Evolutionary conservation across 2,797 vertebrate genomes (phyloP), one percentile per base, ranked within the genome.

Genomic region (Myotis pilosus): DNA sequence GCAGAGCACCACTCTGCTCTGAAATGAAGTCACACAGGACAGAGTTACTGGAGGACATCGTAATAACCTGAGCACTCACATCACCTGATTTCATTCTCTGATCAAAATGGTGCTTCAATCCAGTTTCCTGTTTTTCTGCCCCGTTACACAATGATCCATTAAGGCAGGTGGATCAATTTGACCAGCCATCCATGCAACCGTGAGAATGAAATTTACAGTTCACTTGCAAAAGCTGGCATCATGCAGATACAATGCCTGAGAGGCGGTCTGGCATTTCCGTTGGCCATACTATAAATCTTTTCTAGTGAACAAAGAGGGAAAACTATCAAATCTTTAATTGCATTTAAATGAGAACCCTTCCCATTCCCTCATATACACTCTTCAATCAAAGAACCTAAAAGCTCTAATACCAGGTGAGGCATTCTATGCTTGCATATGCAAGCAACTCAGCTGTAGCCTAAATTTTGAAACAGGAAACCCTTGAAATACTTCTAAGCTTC

Each of bases 251-350:
- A 49, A 78, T 33, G 68, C 69, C 83, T 66, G 78, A 93, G 44
- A 87, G 49, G 23, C 53, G 3, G 23, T 49, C 28, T 92, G 86
- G 64, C 90, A 79, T 92, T 79, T 68, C 85, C 55, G 11, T 74
- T 95, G 55, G 83, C 85, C 85, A 62, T 36, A 47, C 78, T 72
- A 93, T 93, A 94, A 94, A 90, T 95, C 87, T 90, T 93, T 38
- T 74, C 85, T 16, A 22, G 64, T 15, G 60, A 93, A 75, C 82
- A 76, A 93, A 84, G 84, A 74, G 72, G 11, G 33, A 93, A 94
- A 83, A 76, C n/a, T 16, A 75, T 30, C 25, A 84, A 93, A 49
- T 85, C 82, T 89, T 88, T 82, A 69, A 91, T 51, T 95, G 62
- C 84, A 81, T 74, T 92, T 81, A 82, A 96, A 91, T 47, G 80